phyloP scores from a whole-genome alignment of 2,797 vertebrate genomes.

The Steatocranus sp. region DNA sequence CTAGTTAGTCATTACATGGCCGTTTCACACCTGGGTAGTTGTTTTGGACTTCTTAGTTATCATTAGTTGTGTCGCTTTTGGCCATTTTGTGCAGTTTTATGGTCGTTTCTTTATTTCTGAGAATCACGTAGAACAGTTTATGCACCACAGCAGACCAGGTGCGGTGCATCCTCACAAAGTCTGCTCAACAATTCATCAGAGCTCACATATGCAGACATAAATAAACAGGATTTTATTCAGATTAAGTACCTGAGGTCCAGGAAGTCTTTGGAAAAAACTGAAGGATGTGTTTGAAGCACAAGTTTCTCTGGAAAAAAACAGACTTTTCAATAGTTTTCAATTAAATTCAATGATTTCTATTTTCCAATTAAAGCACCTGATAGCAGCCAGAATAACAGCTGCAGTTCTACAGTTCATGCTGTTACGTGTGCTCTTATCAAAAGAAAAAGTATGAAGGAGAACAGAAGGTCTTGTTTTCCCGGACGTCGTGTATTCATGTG shows the following conservation, averaged over 20 bases:
- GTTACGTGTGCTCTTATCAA: background rate
- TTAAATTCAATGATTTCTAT: rapidly evolving
- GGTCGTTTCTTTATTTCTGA: background rate
- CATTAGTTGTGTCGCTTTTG: background rate
- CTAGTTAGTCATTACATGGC: background rate
- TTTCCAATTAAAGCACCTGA: background rate
- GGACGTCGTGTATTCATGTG: background rate
- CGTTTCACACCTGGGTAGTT: background rate
- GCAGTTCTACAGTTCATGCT: background rate
- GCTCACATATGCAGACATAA: background rate
- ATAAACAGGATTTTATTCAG: background rate
- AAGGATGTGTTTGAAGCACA: background rate
- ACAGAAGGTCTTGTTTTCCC: background rate
- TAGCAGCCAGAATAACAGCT: background rate
- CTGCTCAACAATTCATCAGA: background rate
- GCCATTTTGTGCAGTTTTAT: background rate
- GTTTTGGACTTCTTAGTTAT: background rate
- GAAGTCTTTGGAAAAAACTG: background rate
- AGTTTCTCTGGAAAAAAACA: rapidly evolving
- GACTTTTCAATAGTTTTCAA: background rate
- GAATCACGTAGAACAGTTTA: background rate
- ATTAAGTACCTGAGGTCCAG: background rate
- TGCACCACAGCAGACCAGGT: background rate
- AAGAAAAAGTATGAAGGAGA: background rate
- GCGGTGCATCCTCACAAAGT: background rate